phyloP scores from a whole-genome alignment of 2,797 vertebrate genomes.

The Acanthiza pusilla region DNA sequence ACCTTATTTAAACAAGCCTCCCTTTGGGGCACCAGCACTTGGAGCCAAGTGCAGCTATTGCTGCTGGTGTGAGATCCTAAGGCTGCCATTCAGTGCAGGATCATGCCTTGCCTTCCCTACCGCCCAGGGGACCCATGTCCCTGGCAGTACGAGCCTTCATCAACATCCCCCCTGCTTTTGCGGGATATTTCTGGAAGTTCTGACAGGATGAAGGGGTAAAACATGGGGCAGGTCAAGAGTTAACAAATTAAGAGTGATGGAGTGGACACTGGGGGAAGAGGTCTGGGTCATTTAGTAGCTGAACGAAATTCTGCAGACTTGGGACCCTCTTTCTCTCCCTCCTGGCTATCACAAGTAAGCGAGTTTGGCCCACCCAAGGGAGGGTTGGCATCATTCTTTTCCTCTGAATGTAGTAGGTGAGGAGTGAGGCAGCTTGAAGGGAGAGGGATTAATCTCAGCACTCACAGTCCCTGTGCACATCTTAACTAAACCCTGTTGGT shows the following conservation, averaged over 20 bases:
- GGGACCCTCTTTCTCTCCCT: not conserved
- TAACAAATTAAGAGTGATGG: not conserved
- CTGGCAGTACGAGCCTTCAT: not conserved
- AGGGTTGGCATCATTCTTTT: slow-evolving; percentile 11
- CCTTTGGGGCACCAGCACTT: not conserved
- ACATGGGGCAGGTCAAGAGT: not conserved
- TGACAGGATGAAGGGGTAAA: not conserved
- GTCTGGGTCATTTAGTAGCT: not conserved
- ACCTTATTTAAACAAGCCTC: not conserved
- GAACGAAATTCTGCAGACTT: not conserved
- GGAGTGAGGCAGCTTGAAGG: slow-evolving; percentile 48
- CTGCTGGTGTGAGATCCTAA: not conserved
- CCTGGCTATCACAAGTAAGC: not conserved
- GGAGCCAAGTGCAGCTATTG: not conserved
- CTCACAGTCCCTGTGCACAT: slow-evolving; percentile 84
- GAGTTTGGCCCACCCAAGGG: not conserved
- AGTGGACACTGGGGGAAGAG: not conserved
- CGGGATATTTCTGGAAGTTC: not conserved
- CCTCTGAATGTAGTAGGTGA: slow-evolving; percentile 13
- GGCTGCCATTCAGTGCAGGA: not conserved
- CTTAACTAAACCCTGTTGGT: slow-evolving; percentile 93
- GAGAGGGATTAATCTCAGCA: slow-evolving; percentile 79
- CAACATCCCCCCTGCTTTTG: not conserved
- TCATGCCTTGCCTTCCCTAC: not conserved
- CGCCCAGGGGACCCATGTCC: not conserved